Conservation (phyloP, 2,888 invertebrate species). For the Theristus sp. region DNA sequence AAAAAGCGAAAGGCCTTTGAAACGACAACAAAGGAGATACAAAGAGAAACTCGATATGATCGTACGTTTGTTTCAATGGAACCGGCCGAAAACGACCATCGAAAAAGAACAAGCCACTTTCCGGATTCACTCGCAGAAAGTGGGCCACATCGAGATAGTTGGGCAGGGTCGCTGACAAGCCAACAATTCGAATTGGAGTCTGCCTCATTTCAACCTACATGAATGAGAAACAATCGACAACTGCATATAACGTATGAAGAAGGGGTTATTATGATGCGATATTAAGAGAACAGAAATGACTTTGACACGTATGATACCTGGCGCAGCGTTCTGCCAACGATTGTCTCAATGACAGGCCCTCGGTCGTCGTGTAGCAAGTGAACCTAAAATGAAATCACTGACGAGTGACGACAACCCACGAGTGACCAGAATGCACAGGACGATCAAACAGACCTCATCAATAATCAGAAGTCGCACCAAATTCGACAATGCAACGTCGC, state of each 20-base stretch:
- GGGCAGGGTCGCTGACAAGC: constrained; percentile 85
- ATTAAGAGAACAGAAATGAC: no score
- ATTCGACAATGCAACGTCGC: constrained; percentile 68
- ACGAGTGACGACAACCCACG: no score
- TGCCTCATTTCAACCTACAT: constrained; percentile 39
- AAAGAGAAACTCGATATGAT: no score
- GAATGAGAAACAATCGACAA: neutral
- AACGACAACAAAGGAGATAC: no score
- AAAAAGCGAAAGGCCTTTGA: neutral
- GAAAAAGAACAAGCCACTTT: constrained; percentile 41
- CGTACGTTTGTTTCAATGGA: constrained; percentile 64
- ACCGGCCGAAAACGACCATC: constrained; percentile 77
- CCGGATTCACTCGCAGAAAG: constrained; percentile 79
- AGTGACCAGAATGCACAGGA: no score
- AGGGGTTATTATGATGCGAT: no score
- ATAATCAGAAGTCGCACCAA: constrained; percentile 80
- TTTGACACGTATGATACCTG: no score
- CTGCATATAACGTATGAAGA: neutral
- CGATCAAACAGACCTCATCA: constrained; percentile 51
- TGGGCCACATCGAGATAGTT: constrained; percentile 88
- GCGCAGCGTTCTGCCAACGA: constrained; percentile 81
- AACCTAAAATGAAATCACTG: no score
- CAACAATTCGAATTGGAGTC: constrained; percentile 81
- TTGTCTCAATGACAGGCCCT: constrained; percentile 87
- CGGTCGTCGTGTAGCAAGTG: constrained; percentile 88